A percentile compares a stretch with the other conserved stretches of the same genome.
Conservation (phyloP, 2,113 vertebrate species). For the Oenanthe oenanthe region DNA sequence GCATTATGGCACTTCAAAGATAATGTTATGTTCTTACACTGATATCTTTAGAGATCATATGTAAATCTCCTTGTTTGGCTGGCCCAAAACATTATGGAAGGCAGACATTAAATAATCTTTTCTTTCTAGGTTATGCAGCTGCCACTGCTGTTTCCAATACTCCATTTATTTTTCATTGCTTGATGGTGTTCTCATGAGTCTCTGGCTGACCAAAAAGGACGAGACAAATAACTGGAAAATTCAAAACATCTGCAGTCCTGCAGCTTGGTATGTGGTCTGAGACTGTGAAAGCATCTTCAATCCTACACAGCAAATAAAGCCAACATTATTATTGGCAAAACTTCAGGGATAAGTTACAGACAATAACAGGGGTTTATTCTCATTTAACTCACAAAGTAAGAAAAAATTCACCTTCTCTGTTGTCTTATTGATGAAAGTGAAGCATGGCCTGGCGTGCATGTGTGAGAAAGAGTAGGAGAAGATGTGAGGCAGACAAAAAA, state of each 20-base stretch:
- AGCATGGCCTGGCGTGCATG: neutral
- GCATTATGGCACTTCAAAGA: neutral
- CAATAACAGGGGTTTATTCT: neutral
- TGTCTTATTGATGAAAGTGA: neutral
- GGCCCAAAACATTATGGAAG: neutral
- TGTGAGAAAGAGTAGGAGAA: neutral
- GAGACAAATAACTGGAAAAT: conserved; percentile 48
- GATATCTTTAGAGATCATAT: conserved; percentile 9
- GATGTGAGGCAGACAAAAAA: neutral
- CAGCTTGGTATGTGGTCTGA: conserved; percentile 43
- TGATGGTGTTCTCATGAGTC: neutral
- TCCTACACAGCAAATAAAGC: neutral
- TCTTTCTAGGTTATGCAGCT: neutral
- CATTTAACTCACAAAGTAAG: neutral
- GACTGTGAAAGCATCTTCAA: neutral
- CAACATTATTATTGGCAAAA: conserved; percentile 35
- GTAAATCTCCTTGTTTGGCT: conserved; percentile 1
- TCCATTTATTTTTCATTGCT: neutral
- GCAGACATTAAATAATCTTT: neutral
- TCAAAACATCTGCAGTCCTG: conserved; percentile 11
- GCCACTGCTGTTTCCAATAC: neutral
- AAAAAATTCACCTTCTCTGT: neutral
- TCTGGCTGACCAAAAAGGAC: conserved; percentile 19
- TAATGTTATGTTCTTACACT: conserved; percentile 24
- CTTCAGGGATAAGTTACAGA: neutral